These are phyloP conservation scores for Ceratitis capitata DNA, from an alignment of 1,140 invertebrate genomes.

Conservation along the genomic window DNA sequence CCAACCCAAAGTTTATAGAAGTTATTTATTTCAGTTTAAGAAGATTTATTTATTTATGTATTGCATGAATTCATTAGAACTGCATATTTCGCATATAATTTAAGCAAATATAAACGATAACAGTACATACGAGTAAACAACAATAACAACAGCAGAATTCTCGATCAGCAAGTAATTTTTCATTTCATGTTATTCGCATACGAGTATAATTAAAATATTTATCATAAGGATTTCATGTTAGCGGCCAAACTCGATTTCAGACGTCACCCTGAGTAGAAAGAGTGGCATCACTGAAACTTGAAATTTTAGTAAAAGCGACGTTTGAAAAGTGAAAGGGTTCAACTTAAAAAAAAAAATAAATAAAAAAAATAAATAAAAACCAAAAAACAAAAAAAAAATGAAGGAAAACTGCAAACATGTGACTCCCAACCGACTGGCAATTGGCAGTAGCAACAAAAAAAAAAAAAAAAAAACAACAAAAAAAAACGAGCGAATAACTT, in stretches of 20 bases:
- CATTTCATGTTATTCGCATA: neutral
- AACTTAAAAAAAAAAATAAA: neutral
- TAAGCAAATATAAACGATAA: neutral
- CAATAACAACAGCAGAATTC: neutral
- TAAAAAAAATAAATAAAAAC: too few relatives aligned
- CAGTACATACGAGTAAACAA: neutral
- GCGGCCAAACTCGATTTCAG: neutral
- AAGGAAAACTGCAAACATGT: neutral
- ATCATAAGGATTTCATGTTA: neutral
- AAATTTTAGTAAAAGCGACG: neutral
- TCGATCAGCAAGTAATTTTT: neutral
- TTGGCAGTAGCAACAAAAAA: too few relatives aligned
- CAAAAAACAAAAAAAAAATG: neutral
- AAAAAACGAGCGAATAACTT: neutral
- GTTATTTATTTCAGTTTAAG: too few relatives aligned
- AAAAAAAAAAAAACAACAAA: too few relatives aligned
- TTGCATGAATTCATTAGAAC: too few relatives aligned
- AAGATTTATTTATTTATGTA: too few relatives aligned
- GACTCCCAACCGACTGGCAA: neutral
- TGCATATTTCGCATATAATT: neutral
- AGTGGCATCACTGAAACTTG: neutral
- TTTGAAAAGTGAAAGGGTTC: constrained; percentile 9
- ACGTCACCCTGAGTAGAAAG: neutral
- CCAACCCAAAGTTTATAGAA: too few relatives aligned
- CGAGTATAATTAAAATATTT: neutral